Evolutionary conservation across 92 coral and sea anemone species (phyloP), one percentile per base, ranked within the genome.

Genomic region (Anthopleura xanthogrammica): DNA sequence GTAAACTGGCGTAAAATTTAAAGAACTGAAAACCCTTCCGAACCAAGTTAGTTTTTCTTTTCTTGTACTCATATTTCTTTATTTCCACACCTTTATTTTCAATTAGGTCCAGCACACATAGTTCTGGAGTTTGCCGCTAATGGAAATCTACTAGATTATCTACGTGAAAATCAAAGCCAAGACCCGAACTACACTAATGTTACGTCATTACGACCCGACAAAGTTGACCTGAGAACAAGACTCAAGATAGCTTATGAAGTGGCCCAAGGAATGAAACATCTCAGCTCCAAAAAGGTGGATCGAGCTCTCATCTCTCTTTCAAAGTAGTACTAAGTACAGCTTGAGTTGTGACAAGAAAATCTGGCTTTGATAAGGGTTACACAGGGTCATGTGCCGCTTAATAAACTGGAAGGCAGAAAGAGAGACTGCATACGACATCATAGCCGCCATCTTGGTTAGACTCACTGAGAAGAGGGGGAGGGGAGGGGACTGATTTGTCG

Each of bases 251-350:
- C 93, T 43, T 78, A 87, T 52, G 95, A 86, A 74, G 91, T 92
- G 72, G 91, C 93, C 0, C 82, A 79, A 68, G 95, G 95, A 70
- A 92, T 92, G 95, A 64, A 72, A 48, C 91, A 90, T 70, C 68
- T 92, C 68, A 85, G 86, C 76, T 84, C 83, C 76, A 82, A 83
- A 22, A 90, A 85, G 91, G 95, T 81, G 12, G 1, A n/a, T 29
- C 36, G 36, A 29, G 36, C 36, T 29, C 36, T 29, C 36, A 29
- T 0, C 36, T 72, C 12, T 8, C 0, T 5, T 57, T 57, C 62
- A 57, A 4, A 57, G 22, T 14, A 57, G 20, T 14, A 16, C 64
- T 0, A 3, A 58, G 64, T 58, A 17, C 64, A 58, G 64, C n/a
- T 58, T 13, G 62, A 57, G 36, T 29, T 29, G 36, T 29, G 36